Conservation (phyloP, 1,140 invertebrate species). For the Pogonomyrmex barbatus region DNA sequence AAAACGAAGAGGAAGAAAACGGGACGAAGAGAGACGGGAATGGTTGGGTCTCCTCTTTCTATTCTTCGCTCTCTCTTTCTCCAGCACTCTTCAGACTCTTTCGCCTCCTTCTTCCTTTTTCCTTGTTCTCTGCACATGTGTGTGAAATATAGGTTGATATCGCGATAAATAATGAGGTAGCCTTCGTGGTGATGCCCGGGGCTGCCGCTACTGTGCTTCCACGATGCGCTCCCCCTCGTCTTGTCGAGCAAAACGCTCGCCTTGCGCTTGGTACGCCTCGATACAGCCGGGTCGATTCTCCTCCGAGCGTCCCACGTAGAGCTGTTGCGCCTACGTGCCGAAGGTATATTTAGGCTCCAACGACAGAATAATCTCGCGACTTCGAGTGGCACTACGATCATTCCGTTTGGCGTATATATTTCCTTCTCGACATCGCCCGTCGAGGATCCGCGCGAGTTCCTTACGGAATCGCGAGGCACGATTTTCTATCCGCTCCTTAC, state of each 20-base stretch:
- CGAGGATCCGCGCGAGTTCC: neutral
- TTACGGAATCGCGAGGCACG: neutral
- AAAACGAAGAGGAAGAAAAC: slow-evolving; percentile 51
- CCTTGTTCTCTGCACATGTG: slow-evolving; percentile 50
- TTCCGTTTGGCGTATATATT: neutral
- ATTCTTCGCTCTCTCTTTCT: slow-evolving; percentile 14
- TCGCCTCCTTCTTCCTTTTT: slow-evolving; percentile 1
- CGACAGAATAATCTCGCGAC: slow-evolving; percentile 38
- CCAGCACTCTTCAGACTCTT: neutral
- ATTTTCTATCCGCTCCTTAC: neutral
- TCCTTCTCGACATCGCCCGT: neutral
- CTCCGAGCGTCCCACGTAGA: slow-evolving; percentile 63
- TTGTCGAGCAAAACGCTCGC: slow-evolving; percentile 63
- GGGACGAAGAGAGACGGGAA: slow-evolving; percentile 48
- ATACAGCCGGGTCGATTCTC: slow-evolving; percentile 50
- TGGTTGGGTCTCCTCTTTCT: slow-evolving; percentile 27
- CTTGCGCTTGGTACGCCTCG: slow-evolving; percentile 66
- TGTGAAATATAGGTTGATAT: slow-evolving; percentile 86
- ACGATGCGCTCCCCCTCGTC: slow-evolving; percentile 66
- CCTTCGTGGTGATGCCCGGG: slow-evolving; percentile 83
- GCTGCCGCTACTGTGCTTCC: slow-evolving; percentile 83
- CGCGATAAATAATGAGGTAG: slow-evolving; percentile 85
- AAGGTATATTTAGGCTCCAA: slow-evolving; percentile 44
- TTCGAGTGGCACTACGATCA: slow-evolving; percentile 10
- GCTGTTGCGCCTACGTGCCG: slow-evolving; percentile 54